These are phyloP conservation scores for Halyomorpha halys DNA, from an alignment of 1,140 invertebrate genomes.

Conservation along the genomic window DNA sequence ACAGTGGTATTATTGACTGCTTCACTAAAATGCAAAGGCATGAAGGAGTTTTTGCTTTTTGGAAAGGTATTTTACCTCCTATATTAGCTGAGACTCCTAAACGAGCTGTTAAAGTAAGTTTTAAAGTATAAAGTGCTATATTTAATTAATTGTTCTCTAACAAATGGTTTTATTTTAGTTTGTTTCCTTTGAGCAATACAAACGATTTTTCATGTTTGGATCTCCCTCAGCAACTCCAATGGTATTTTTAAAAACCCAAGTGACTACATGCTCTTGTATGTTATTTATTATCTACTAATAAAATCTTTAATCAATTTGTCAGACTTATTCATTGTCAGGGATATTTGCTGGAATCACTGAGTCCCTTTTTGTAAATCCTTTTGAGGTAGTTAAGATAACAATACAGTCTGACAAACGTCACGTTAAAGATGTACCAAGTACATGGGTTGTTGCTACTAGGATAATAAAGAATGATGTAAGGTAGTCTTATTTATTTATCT, in stretches of 20 bases:
- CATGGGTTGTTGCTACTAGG: slow-evolving; percentile 62
- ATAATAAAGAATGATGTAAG: slow-evolving; percentile 55
- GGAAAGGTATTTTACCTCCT: slow-evolving; percentile 87
- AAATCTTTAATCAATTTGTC: neutral
- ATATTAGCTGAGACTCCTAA: slow-evolving; percentile 92
- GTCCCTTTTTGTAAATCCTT: slow-evolving; percentile 82
- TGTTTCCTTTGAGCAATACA: slow-evolving; percentile 87
- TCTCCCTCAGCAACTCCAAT: slow-evolving; percentile 56
- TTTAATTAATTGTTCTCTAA: too few species aligned
- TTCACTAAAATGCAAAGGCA: slow-evolving; percentile 75
- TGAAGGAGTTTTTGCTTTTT: slow-evolving; percentile 71
- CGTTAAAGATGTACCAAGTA: slow-evolving; percentile 53
- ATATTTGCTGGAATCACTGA: slow-evolving; percentile 77
- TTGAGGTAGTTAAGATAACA: slow-evolving; percentile 88
- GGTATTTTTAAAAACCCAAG: slow-evolving; percentile 37
- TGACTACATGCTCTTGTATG: slow-evolving; percentile 1
- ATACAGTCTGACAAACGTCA: slow-evolving; percentile 55
- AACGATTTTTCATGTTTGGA: slow-evolving; percentile 70
- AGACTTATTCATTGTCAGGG: slow-evolving; percentile 80
- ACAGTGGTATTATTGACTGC: slow-evolving; percentile 73
- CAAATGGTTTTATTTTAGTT: slow-evolving; percentile 45
- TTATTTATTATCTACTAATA: slow-evolving; percentile 5
- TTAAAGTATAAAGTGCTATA: neutral
- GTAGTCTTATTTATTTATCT: slow-evolving; percentile 4
- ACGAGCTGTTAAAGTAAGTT: slow-evolving; percentile 67